Evolutionary conservation across 2,888 invertebrate genomes (phyloP).

Genomic region (Hemaris fuciformis): DNA sequence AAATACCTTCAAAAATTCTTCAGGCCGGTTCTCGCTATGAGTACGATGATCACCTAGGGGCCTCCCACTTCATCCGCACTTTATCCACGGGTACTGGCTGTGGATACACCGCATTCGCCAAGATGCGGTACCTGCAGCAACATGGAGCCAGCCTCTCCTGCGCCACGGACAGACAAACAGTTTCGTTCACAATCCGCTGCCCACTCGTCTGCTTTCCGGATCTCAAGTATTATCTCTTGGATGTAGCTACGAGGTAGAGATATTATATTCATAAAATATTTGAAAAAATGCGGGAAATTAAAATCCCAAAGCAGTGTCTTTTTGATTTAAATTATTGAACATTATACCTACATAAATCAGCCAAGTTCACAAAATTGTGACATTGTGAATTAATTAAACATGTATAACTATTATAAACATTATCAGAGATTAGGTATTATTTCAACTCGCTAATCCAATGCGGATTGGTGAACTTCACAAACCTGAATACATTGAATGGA

Average conservation of each 20-base stretch:
- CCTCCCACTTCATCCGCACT: slow-evolving; percentile 88
- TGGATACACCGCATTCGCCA: slow-evolving; percentile 84
- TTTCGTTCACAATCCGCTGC: slow-evolving; percentile 86
- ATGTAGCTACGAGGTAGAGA: slow-evolving; percentile 55
- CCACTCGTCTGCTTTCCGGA: slow-evolving; percentile 43
- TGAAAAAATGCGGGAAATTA: too few species aligned
- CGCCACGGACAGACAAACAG: slow-evolving; percentile 87
- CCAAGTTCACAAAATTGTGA: too few species aligned
- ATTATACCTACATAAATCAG: too few species aligned
- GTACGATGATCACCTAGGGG: slow-evolving; percentile 86
- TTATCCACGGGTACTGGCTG: slow-evolving; percentile 87
- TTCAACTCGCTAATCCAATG: too few species aligned
- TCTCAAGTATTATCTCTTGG: slow-evolving; percentile 55
- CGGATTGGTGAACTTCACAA: too few species aligned
- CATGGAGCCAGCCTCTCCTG: slow-evolving; percentile 86
- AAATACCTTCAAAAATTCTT: not conserved
- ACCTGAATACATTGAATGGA: too few species aligned
- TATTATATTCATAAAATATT: too few species aligned
- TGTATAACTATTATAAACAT: too few species aligned
- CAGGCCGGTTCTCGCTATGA: slow-evolving; percentile 95
- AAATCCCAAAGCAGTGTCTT: too few species aligned
- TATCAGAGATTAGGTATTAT: too few species aligned
- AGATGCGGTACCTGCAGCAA: slow-evolving; percentile 88
- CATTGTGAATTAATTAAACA: too few species aligned
- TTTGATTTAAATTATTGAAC: too few species aligned